Percentiles rank a stretch among this genome's conserved stretches.
These are phyloP conservation scores for Choloepus hoffmanni DNA, from an alignment of 2,113 vertebrate species.

Conservation along the genomic window DNA sequence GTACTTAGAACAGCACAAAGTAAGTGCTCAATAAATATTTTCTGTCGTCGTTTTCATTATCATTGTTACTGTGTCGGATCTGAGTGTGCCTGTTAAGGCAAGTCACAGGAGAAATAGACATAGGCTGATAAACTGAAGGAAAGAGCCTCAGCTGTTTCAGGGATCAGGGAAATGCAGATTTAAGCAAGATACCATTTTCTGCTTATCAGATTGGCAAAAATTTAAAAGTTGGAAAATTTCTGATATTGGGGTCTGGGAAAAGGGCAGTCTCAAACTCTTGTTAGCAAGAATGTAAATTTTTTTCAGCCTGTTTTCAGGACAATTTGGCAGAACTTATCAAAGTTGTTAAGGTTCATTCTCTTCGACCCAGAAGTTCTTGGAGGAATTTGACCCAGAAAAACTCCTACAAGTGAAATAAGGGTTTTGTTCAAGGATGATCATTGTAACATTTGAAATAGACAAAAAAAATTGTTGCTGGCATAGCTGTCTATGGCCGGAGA, in stretches of 20 bases:
- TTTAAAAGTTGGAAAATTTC: not conserved
- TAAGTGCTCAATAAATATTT: not conserved
- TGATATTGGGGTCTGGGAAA: not conserved
- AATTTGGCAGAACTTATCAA: not conserved
- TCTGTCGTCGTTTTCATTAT: not conserved
- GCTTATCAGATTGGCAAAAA: not conserved
- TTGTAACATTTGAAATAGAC: not conserved
- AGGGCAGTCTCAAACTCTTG: not conserved
- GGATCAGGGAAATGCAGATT: not conserved
- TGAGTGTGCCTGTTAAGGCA: not conserved
- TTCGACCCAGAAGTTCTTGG: not conserved
- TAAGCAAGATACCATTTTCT: not conserved
- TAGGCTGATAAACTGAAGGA: not conserved
- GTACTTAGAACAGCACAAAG: not conserved
- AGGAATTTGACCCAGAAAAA: not conserved
- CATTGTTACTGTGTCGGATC: not conserved
- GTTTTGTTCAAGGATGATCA: not conserved
- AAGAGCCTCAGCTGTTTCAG: not conserved
- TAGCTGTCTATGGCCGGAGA: not conserved
- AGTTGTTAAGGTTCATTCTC: conserved; percentile 22
- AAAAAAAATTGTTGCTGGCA: not conserved
- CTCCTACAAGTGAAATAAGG: not conserved
- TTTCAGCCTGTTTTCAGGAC: not conserved
- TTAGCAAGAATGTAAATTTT: not conserved
- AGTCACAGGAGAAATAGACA: not conserved